Percentiles rank a stretch among this genome's conserved stretches.
Conservation (phyloP, 2,113 vertebrate species). For the Laterallus jamaicensis region DNA sequence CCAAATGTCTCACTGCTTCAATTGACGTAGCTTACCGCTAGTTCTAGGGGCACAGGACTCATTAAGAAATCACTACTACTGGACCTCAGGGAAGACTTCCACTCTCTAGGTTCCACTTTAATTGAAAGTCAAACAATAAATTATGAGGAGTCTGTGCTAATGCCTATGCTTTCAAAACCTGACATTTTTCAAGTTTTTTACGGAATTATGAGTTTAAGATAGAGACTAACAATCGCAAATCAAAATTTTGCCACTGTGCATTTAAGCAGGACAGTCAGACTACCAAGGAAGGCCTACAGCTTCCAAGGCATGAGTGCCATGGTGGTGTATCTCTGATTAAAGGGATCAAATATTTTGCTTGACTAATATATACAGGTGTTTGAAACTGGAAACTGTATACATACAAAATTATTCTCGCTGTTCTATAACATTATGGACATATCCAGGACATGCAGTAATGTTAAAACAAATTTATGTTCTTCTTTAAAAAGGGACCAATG, state of each 20-base stretch:
- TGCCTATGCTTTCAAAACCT: not conserved
- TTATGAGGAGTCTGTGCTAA: not conserved
- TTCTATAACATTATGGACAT: not conserved
- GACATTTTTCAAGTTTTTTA: not conserved
- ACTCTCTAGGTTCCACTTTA: not conserved
- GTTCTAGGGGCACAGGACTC: accelerated
- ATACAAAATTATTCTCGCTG: accelerated
- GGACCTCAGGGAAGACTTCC: not conserved
- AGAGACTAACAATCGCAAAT: not conserved
- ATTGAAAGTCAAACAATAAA: not conserved
- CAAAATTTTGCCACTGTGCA: not conserved
- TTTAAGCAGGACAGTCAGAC: not conserved
- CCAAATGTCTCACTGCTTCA: not conserved
- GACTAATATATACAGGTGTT: not conserved
- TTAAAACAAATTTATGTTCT: not conserved
- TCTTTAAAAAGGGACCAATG: not conserved
- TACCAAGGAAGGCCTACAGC: not conserved
- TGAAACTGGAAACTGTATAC: not conserved
- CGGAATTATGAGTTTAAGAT: accelerated
- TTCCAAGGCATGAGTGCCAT: not conserved
- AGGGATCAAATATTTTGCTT: not conserved
- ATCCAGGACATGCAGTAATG: not conserved
- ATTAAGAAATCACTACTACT: not conserved
- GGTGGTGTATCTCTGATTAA: not conserved
- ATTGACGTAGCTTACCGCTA: not conserved